These are phyloP conservation scores for Eupithecia exiguata DNA, from an alignment of 2,888 invertebrate genomes.

Conservation along the genomic window DNA sequence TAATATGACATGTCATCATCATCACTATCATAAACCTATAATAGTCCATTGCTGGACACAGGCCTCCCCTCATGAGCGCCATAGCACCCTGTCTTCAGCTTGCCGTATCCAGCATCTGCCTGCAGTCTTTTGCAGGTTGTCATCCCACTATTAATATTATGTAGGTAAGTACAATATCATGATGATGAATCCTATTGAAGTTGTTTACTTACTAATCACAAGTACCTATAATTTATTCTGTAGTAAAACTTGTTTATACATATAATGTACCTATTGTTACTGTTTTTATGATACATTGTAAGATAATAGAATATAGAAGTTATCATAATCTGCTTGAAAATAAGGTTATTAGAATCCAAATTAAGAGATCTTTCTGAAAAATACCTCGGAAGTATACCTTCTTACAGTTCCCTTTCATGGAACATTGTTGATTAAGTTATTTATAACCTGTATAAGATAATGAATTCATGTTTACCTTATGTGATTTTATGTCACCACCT, in stretches of 20 bases:
- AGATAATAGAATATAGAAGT: background rate
- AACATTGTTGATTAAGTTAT: background rate
- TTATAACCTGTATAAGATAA: background rate
- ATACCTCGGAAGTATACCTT: background rate
- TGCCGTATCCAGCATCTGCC: too few relatives aligned
- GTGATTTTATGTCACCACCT: background rate
- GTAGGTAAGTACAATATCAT: background rate
- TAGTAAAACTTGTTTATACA: background rate
- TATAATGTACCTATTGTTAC: background rate
- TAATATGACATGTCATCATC: too few relatives aligned
- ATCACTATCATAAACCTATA: too few relatives aligned
- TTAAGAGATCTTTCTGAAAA: background rate
- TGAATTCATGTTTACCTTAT: background rate
- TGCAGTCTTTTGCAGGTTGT: too few relatives aligned
- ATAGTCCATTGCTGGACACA: too few relatives aligned
- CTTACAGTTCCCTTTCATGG: background rate
- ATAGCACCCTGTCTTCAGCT: too few relatives aligned
- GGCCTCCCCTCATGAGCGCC: too few relatives aligned
- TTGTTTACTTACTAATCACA: background rate
- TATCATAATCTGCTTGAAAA: constrained; percentile 2
- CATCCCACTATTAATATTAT: too few relatives aligned
- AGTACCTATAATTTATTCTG: background rate
- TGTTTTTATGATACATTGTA: background rate
- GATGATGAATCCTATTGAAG: background rate
- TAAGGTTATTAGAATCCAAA: background rate